Evolutionary conservation across 2,797 vertebrate genomes (phyloP), one percentile per base, ranked within the genome.

Genomic region (Betta splendens): DNA sequence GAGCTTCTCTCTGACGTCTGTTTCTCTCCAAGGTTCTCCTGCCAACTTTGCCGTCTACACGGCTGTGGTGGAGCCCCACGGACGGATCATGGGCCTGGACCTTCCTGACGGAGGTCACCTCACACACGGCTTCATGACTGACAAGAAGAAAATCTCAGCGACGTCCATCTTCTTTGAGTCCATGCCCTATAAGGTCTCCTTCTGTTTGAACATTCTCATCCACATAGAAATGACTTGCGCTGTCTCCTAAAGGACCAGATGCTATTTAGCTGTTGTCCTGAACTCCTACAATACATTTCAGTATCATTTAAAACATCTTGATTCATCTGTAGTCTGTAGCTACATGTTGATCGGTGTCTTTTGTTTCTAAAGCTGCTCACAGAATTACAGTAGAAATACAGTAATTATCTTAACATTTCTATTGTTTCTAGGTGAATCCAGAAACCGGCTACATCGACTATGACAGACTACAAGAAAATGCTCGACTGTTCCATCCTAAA

Each of bases 161-260:
- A 98, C 96, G 0, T 99, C 98, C 10, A 92, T 99, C 73, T 99
- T 98, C 83, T 99, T 99, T 0, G 98, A 99, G 68, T 99, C 98
- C n/a, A 98, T 99, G 97, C 95, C 98, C 0, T 99, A 99, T 67
- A 99, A 98, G 95, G 98, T n/a, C n/a, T n/a, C n/a, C n/a, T n/a
- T n/a, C n/a, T n/a, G 9, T 8, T 28, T 3, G 2, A 8, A 21
- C 32, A 16, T 17, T 36, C 7, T 16, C 15, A n/a, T n/a, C 4
- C 13, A n/a, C 32, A n/a, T n/a, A n/a, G n/a, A n/a, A n/a, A n/a
- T n/a, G n/a, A n/a, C n/a, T n/a, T n/a, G n/a, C n/a, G n/a, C n/a
- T n/a, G n/a, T n/a, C n/a, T n/a, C n/a, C n/a, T n/a, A n/a, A n/a
- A n/a, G n/a, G n/a, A n/a, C n/a, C n/a, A n/a, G n/a, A n/a, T n/a